Evolutionary conservation across 2,113 vertebrate species (phyloP).

Genomic region (Stigmatopora nigra): DNA sequence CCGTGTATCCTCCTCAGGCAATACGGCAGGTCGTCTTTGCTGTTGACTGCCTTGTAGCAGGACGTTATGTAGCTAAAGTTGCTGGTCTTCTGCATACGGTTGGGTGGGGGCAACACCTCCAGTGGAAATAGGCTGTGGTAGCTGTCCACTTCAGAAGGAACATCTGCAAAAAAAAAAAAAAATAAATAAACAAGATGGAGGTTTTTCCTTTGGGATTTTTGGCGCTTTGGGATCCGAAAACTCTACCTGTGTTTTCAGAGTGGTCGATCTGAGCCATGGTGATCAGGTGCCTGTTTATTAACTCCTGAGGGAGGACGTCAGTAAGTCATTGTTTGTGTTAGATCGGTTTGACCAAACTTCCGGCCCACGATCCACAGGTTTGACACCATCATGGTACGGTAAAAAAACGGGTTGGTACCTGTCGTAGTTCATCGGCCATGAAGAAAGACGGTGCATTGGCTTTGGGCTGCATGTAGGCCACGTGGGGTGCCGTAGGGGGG

Average conservation of each 20-base stretch:
- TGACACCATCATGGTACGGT: too few species aligned
- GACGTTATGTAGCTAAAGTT: slow-evolving; percentile 98
- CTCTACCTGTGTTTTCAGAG: slow-evolving; percentile 89
- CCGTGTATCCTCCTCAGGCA: slow-evolving; percentile 98
- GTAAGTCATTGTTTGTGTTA: neutral
- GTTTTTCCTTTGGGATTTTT: neutral
- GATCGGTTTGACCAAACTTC: too few species aligned
- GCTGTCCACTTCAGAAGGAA: slow-evolving; percentile 95
- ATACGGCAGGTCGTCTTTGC: slow-evolving; percentile 96
- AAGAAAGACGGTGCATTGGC: slow-evolving; percentile 98
- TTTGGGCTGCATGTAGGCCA: slow-evolving; percentile 99
- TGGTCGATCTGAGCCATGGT: slow-evolving; percentile 99
- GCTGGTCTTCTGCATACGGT: slow-evolving; percentile 96
- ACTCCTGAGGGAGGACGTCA: slow-evolving; percentile 72
- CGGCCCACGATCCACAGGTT: too few species aligned
- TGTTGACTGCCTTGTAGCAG: slow-evolving; percentile 98
- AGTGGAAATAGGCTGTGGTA: slow-evolving; percentile 98
- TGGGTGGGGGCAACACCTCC: slow-evolving; percentile 89
- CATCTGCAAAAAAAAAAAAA: slow-evolving; percentile 67
- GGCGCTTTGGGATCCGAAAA: neutral
- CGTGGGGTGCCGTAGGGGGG: slow-evolving; percentile 91
- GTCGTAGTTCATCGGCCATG: slow-evolving; percentile 96
- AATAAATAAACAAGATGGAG: too few species aligned
- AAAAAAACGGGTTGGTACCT: slow-evolving; percentile 69
- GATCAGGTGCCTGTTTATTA: slow-evolving; percentile 97